phyloP scores from a whole-genome alignment of 2,888 invertebrate genomes.

The Copidosoma aretas region DNA sequence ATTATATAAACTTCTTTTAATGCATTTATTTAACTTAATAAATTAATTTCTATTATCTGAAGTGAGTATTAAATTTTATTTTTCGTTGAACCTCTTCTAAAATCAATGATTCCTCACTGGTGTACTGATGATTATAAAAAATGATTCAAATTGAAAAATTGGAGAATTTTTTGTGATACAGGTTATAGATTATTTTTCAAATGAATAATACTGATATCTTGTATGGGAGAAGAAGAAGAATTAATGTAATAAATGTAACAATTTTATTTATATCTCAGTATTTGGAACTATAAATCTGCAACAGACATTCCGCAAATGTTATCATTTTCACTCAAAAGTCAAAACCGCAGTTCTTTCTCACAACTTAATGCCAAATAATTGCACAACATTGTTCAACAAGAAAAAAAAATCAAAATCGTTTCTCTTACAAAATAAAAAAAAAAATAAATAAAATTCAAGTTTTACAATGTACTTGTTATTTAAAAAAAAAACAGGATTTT shows the following conservation, averaged over 20 bases:
- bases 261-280: conserved; percentile 37
- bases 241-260: conserved; percentile 36
- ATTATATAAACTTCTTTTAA: no score
- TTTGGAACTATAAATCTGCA: conserved; percentile 34
- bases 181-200: no score
- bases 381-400: conserved; percentile 21
- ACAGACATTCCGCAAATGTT: conserved; percentile 40
- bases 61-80: background rate
- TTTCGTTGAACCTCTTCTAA: background rate
- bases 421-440: conserved; percentile 32
- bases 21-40: no score
- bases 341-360: conserved; percentile 15
- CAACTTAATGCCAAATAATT: conserved; percentile 37
- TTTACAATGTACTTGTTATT: conserved; percentile 24
- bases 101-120: no score
- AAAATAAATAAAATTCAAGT: conserved; percentile 32
- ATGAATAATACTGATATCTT: no score
- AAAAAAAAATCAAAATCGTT: conserved; percentile 24
- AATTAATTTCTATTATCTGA: background rate
- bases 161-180: no score
- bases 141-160: no score
- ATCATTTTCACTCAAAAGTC: conserved; percentile 23
- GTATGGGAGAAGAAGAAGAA: background rate
- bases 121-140: no score
- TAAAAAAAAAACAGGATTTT: conserved; percentile 16